Percentiles rank a stretch among this genome's conserved stretches.
Evolutionary conservation across 1,140 invertebrate species (phyloP).

Genomic region (Hermetia illucens): DNA sequence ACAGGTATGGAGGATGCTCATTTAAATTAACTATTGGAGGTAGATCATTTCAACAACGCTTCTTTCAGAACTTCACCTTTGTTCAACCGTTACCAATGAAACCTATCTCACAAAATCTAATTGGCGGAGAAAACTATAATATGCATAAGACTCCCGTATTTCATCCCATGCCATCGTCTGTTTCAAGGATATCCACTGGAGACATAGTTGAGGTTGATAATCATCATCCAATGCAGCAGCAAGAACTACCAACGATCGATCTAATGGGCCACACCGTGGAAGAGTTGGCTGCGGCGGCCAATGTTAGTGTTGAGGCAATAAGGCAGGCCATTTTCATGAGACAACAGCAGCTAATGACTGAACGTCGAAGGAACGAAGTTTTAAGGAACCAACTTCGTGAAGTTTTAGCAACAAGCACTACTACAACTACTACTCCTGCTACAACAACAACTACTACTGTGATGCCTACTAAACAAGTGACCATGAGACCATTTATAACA

Average conservation of each 20-base stretch:
- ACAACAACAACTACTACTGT: constrained; percentile 27
- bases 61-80: too few relatives aligned
- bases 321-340: constrained; percentile 52
- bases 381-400: constrained; percentile 1
- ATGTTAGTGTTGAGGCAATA: constrained; percentile 56
- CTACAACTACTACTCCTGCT: constrained; percentile 33
- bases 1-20: constrained; percentile 20
- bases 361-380: constrained; percentile 12
- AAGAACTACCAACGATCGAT: constrained; percentile 25
- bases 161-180: constrained; percentile 35
- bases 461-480: constrained; percentile 12
- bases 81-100: too few relatives aligned
- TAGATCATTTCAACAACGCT: too few relatives aligned
- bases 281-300: constrained; percentile 47
- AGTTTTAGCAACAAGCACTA: constrained; percentile 16
- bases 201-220: constrained; percentile 15
- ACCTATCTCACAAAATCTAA: too few relatives aligned
- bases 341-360: constrained; percentile 47
- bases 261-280: constrained; percentile 36
- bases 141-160: constrained; percentile 30
- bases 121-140: too few relatives aligned
- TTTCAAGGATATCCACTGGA: constrained; percentile 32
- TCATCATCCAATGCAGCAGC: constrained; percentile 22
- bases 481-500: constrained; percentile 12
- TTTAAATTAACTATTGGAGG: background rate